These are phyloP conservation scores for Cheumatopsyche charites DNA, from an alignment of 1,140 invertebrate species.

Conservation along the genomic window DNA sequence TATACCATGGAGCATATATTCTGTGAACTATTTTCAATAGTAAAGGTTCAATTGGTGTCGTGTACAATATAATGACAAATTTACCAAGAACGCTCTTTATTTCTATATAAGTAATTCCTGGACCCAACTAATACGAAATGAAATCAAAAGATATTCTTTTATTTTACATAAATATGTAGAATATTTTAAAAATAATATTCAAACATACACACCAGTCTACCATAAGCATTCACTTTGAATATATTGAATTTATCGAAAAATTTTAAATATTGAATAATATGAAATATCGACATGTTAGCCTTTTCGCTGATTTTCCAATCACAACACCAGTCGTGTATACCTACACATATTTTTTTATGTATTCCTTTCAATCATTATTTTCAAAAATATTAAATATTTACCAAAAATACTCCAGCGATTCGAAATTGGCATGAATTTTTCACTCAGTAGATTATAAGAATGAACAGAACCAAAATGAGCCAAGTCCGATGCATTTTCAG, in stretches of 20 bases:
- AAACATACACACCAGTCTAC: slow-evolving; percentile 53
- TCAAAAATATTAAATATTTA: slow-evolving; percentile 20
- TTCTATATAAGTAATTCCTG: slow-evolving; percentile 75
- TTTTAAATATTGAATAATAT: slow-evolving; percentile 64
- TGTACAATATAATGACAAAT: slow-evolving; percentile 75
- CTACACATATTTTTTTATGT: slow-evolving; percentile 44
- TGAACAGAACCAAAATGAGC: slow-evolving; percentile 82
- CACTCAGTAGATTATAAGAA: slow-evolving; percentile 64
- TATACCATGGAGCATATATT: slow-evolving; percentile 68
- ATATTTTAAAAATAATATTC: slow-evolving; percentile 11
- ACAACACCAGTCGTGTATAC: slow-evolving; percentile 54
- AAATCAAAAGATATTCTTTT: too few relatives aligned
- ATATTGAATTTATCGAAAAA: slow-evolving; percentile 63
- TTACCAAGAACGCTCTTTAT: slow-evolving; percentile 68
- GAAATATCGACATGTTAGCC: slow-evolving; percentile 67
- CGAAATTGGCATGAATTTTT: slow-evolving; percentile 52
- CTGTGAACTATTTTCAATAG: slow-evolving; percentile 79
- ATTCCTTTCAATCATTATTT: not conserved
- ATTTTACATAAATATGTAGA: not conserved
- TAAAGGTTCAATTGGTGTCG: slow-evolving; percentile 81
- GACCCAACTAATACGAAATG: slow-evolving; percentile 70
- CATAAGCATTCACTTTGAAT: slow-evolving; percentile 63
- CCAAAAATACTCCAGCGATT: slow-evolving; percentile 39
- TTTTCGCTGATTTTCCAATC: slow-evolving; percentile 51
- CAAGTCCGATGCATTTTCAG: slow-evolving; percentile 89